Evolutionary conservation across 2,113 vertebrate genomes (phyloP).

Genomic region (Dolichallabes microphthalmus): DNA sequence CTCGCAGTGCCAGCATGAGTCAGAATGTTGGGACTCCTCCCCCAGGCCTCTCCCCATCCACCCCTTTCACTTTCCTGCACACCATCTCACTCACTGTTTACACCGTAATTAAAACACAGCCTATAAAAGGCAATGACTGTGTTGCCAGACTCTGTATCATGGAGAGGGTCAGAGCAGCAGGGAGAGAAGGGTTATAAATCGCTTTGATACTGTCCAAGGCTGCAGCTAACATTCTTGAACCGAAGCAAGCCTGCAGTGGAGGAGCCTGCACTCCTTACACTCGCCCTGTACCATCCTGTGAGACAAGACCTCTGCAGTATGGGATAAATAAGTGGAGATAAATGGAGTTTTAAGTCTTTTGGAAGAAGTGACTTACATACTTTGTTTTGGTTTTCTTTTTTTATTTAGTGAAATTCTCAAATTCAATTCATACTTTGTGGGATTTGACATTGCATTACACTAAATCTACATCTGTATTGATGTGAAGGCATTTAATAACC

Average conservation of each 20-base stretch:
- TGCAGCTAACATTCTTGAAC: slow-evolving; percentile 67
- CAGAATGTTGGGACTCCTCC: slow-evolving; percentile 7
- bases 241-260: slow-evolving; percentile 44
- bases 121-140: slow-evolving; percentile 77
- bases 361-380: not conserved
- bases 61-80: slow-evolving; percentile 56
- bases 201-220: slow-evolving; percentile 67
- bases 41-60: slow-evolving; percentile 31
- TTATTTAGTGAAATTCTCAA: not conserved
- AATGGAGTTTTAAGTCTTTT: not conserved
- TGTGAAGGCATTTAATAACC: not conserved
- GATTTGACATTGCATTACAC: not conserved
- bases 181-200: slow-evolving; percentile 68
- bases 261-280: slow-evolving; percentile 8
- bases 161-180: slow-evolving; percentile 59
- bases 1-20: slow-evolving; percentile 21
- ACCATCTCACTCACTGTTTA: slow-evolving; percentile 69
- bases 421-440: not conserved
- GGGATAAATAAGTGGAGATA: slow-evolving; percentile 2
- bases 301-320: not conserved
- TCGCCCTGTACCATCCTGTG: not conserved
- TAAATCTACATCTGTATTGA: not conserved
- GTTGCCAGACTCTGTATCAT: slow-evolving; percentile 65
- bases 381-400: not conserved
- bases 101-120: slow-evolving; percentile 74